A percentile compares a stretch with the other conserved stretches of the same genome.
These are phyloP conservation scores for Cynodonichthys magdalenae DNA, from an alignment of 2,797 vertebrate species.

Conservation along the genomic window DNA sequence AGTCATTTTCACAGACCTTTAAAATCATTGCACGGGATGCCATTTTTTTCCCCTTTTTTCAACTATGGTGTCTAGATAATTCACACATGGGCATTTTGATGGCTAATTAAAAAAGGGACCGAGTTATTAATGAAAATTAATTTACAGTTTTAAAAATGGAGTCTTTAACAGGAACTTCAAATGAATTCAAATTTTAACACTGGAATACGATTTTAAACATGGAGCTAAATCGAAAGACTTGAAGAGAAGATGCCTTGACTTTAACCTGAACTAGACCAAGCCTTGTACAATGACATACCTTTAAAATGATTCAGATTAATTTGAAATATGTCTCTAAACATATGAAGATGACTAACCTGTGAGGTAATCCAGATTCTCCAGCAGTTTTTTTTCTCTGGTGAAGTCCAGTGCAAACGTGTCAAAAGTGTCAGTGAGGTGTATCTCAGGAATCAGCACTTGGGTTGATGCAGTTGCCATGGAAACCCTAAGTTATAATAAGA, in stretches of 20 bases:
- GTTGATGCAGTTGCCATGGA: constrained; percentile 99
- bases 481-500: constrained; percentile 79
- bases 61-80: constrained; percentile 19
- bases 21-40: constrained; percentile 16
- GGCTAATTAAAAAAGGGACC: constrained; percentile 28
- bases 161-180: constrained; percentile 26
- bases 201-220: constrained; percentile 6
- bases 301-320: neutral
- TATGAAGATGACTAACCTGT: constrained; percentile 84
- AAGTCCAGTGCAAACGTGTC: constrained; percentile 98
- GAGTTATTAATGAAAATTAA: constrained; percentile 45
- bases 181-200: constrained; percentile 12
- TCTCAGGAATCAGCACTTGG: constrained; percentile 98
- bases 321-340: neutral
- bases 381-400: constrained; percentile 95
- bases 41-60: constrained; percentile 11
- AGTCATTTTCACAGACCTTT: constrained; percentile 52
- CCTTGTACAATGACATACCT: neutral
- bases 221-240: neutral
- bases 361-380: constrained; percentile 98
- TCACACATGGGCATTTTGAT: constrained; percentile 38
- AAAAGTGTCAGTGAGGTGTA: constrained; percentile 95
- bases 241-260: too few relatives aligned
- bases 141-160: constrained; percentile 31
- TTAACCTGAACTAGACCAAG: too few relatives aligned